A percentile compares a stretch with the other conserved stretches of the same genome.
Evolutionary conservation across 2,888 invertebrate genomes (phyloP).

Genomic region (Adelphocoris suturalis): DNA sequence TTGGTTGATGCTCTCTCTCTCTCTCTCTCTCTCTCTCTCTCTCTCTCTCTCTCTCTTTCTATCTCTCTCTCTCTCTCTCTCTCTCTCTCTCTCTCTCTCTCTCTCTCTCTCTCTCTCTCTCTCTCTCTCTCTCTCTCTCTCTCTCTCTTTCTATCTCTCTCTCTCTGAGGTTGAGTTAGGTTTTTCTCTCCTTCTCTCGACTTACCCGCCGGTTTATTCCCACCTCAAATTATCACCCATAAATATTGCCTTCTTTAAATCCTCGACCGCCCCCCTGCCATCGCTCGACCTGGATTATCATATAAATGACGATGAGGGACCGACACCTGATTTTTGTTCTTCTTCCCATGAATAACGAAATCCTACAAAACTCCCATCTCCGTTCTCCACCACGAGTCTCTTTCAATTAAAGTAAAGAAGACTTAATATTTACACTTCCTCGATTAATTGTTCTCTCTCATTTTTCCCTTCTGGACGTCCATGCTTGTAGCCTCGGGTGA

Average conservation of each 20-base stretch:
- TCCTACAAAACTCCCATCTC: not conserved
- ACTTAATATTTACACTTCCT: conserved; percentile 67
- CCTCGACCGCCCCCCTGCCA: conserved; percentile 28
- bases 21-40: not conserved
- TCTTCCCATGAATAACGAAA: conserved; percentile 65
- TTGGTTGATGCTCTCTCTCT: not conserved
- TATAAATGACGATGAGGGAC: conserved; percentile 64
- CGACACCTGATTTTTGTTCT: conserved; percentile 67
- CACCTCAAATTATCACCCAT: conserved; percentile 59
- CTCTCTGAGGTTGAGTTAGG: no score
- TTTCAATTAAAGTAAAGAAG: conserved; percentile 67
- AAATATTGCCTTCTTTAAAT: conserved; percentile 49
- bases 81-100: no score
- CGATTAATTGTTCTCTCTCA: conserved; percentile 63
- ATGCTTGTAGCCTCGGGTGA: conserved; percentile 59
- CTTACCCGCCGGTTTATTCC: conserved; percentile 7
- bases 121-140: no score
- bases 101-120: no score
- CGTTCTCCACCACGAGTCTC: conserved; percentile 16
- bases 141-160: no score
- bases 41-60: no score
- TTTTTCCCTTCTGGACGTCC: not conserved
- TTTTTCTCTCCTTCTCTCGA: not conserved
- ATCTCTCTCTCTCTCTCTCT: no score
- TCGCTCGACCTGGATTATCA: conserved; percentile 52